Base-by-base conservation (phyloP, 2,888 invertebrate species). In the Chironomus riparius region DNA sequence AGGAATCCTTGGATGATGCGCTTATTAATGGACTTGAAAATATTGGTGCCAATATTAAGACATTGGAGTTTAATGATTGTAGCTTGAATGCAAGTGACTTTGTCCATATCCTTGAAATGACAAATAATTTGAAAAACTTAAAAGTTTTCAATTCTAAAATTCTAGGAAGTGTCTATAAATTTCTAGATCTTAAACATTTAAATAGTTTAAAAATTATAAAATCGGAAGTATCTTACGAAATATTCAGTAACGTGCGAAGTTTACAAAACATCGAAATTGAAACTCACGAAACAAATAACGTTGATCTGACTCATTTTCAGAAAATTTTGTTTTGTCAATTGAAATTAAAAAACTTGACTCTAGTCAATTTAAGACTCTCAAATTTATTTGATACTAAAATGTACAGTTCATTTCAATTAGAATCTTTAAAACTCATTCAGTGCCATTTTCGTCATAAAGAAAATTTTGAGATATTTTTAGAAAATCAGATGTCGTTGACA, bases 391-490 rank as follows among this genome's bases (percentile, higher is more conserved):
- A 61, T 7, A n/a, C 4, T 7, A 38, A 47, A 3, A 12, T 13
- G 13, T 12, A 13, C 7, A n/a, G n/a, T 61, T 12, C 10, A 18
- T 72, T 72, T 62, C 72, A 72, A 62, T 61, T 72, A 47, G 22
- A 50, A 38, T n/a, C 15, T 1, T 18, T 72, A n/a, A 72, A 21
- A 4, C 15, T 72, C 21, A 28, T 24, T 47, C 61, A 72, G 12
- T 72, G 72, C 22, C 72, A 72, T 28, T 72, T 72, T 72, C 61
- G 15, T 15, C 21, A 38, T 13, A 72, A 61, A 22, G 72, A 72
- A 61, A 72, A 72, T 62, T 62, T 61, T 13, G 72, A 72, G 28
- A 62, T n/a, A 28, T 72, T 72, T 38, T 18, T 72, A 7, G 28
- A 38, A 15, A 18, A 15, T 18, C 72, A 72, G 38, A 28, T 38